A percentile compares a stretch with the other conserved stretches of the same genome.
phyloP scores from a whole-genome alignment of 2,888 invertebrate species.

The Lydus trimaculatus region DNA sequence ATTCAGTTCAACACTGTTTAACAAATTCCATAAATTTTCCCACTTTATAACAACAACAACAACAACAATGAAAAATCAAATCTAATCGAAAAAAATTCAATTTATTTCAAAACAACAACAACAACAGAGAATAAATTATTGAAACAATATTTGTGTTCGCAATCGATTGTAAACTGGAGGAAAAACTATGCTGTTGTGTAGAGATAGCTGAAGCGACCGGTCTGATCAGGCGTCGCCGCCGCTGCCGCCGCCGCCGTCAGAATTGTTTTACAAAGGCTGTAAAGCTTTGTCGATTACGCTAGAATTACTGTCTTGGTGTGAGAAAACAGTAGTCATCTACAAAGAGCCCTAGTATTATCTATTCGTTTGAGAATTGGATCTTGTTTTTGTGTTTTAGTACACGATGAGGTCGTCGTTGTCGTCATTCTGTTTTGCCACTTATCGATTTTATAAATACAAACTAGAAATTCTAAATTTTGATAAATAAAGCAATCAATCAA shows the following conservation, averaged over 20 bases:
- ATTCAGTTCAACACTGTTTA: slow-evolving; percentile 1
- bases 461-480: neutral
- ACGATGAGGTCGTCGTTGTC: slow-evolving; percentile 23
- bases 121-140: neutral
- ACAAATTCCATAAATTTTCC: slow-evolving; percentile 7
- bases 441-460: neutral
- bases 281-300: neutral
- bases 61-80: neutral
- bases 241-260: slow-evolving; percentile 1
- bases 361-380: slow-evolving; percentile 39
- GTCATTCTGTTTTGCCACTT: neutral
- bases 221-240: neutral
- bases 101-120: neutral
- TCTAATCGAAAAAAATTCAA: neutral
- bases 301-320: neutral
- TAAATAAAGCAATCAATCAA: neutral
- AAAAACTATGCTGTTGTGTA: neutral
- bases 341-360: slow-evolving; percentile 31
- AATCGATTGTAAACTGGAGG: neutral
- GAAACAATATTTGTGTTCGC: neutral
- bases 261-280: slow-evolving; percentile 1
- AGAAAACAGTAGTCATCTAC: slow-evolving; percentile 15
- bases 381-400: slow-evolving; percentile 32
- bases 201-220: neutral
- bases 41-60: neutral